phyloP scores from a whole-genome alignment of 1,140 invertebrate genomes.

The Rhopalosiphum padi region DNA sequence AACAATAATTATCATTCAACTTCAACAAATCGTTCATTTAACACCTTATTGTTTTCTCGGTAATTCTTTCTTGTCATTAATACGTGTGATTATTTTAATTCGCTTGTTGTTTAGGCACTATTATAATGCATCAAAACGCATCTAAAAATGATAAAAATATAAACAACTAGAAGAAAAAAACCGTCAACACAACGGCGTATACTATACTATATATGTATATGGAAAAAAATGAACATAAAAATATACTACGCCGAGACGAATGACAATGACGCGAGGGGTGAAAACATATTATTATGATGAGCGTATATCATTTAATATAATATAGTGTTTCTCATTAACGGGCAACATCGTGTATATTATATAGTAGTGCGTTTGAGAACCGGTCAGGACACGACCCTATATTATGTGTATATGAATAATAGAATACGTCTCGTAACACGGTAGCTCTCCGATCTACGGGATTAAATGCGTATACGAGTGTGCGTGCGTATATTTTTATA shows the following conservation, averaged over 20 bases:
- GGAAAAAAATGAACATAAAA: neutral
- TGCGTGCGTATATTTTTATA: neutral
- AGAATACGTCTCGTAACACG: neutral
- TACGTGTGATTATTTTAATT: neutral
- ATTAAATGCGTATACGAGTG: neutral
- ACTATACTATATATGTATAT: no score
- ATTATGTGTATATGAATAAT: neutral
- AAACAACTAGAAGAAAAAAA: neutral
- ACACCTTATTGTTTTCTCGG: neutral
- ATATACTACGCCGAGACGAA: neutral
- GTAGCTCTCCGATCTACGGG: neutral
- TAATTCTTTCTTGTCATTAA: neutral
- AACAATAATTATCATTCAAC: neutral
- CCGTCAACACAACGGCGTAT: neutral
- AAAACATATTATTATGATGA: neutral
- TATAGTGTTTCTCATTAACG: neutral
- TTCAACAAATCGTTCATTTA: neutral
- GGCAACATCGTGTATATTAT: neutral
- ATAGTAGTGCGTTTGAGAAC: neutral
- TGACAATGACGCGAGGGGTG: neutral
- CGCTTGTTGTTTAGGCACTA: neutral
- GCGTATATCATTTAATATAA: neutral
- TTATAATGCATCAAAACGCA: neutral
- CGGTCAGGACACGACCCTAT: conserved; percentile 10
- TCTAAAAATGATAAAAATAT: neutral